Base-by-base conservation (phyloP, 2,113 vertebrate species). In the Limnothrissa miodon region DNA sequence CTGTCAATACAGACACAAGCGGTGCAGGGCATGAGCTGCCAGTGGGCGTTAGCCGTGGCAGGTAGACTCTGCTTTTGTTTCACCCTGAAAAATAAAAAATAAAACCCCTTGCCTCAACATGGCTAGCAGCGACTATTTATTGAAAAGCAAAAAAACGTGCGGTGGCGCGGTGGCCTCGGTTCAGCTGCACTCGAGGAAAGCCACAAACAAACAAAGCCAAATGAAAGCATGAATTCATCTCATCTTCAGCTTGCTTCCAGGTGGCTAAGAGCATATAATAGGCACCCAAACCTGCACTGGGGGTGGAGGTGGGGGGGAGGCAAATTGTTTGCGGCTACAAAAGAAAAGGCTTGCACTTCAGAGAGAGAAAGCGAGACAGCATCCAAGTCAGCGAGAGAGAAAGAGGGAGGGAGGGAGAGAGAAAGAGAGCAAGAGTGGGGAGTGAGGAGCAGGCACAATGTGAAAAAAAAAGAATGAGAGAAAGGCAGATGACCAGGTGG, bases 401-500 rank as follows among this genome's bases (percentile, higher is more conserved):
- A 80, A 83, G 25, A 66, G 62, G 13, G 29, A 66, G 62, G 36
- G 62, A 70, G 62, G 15, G 66, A 74, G 66, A 74, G 66, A 74
- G 66, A 91, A 85, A 88, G 80, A 66, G 79, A 85, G 59, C 85
- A 86, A 82, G 89, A 89, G 33, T 66, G 81, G 39, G 46, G 79
- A 44, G 33, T 36, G 66, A 74, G 33, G 15, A 74, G 66, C 25
- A 74, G 66, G 13, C 86, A 84, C 86, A 33, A 33, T 88, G 84
- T 79, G 85, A 62, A 85, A 80, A 66, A 83, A 80, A 78, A 84
- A 80, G 82, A 70, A 39, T 33, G 62, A 81, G 8, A 66, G 59
- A 66, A 70, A 33, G 59, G 39, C 66, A 82, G 83, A 86, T 84
- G 83, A 88, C 88, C 89, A 90, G 89, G 87, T 90, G 93, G 89